Base-by-base conservation (phyloP, 2,797 vertebrate species). In the Poeciliopsis turneri region DNA sequence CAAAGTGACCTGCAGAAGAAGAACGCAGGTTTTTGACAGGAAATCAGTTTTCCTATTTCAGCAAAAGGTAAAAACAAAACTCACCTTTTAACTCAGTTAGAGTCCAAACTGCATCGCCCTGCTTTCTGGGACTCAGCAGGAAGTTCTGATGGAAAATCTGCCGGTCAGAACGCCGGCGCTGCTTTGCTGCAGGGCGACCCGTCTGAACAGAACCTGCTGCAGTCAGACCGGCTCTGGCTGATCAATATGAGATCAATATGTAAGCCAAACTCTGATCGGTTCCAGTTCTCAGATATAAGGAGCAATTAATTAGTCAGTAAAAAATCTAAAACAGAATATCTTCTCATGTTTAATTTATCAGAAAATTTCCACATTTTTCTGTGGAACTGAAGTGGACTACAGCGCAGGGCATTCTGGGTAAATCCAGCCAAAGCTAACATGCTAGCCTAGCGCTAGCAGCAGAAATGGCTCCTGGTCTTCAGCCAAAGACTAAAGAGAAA, bases 181-280 rank as follows among this genome's bases (percentile, higher is more conserved):
- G 72, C 83, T 80, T 72, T 80, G 55, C 72, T 20, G 8, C 78
- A 72, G 78, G 83, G 77, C 70, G 46, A 82, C 80, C 80, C 84
- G 88, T 93, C 91, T 90, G 90, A 87, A 79, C 59, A 13, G 28
- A 75, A 18, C 2, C 61, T 77, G 71, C 33, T 57, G 64, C 72
- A 36, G 16, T 81, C 4, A 1, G 20, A 28, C 23, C 76, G 59
- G 47, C 18, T 64, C 59, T 15, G 2, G 1, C 16, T 5, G 15
- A 71, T 45, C 25, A 45, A 53, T 36, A 30, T 36, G 5, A 74
- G 43, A 55, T 2, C 47, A 36, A 43, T 25, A 30, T 49, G 49
- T n/a, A 30, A 36, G 45, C 6, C 41, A 23, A 30, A 51, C 46
- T 49, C 47, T 49, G 16, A 49, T 18, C 18, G 47, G 47, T 49